Conservation (phyloP, 2,113 vertebrate genomes). For the Cettia cetti region DNA sequence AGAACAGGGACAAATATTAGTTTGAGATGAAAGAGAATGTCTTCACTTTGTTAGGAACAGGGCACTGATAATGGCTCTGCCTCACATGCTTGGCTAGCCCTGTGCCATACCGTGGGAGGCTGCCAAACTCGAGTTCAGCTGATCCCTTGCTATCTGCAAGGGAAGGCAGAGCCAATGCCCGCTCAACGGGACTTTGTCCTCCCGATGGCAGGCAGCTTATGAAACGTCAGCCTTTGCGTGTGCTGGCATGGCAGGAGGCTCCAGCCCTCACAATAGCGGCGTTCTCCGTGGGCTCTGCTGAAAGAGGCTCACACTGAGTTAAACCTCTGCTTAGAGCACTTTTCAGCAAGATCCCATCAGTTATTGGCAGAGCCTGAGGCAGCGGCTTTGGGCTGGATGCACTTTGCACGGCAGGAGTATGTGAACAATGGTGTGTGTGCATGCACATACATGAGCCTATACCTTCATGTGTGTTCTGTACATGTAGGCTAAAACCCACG, state of each 20-base stretch:
- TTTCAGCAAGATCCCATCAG: neutral
- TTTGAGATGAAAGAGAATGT: conserved; percentile 31
- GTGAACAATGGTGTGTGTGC: rapidly evolving
- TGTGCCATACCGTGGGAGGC: conserved; percentile 49
- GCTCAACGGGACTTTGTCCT: conserved; percentile 48
- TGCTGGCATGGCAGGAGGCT: neutral
- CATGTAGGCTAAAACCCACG: neutral
- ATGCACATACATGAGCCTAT: neutral
- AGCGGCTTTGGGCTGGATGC: rapidly evolving
- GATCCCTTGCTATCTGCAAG: conserved; percentile 40
- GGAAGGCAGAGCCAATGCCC: conserved; percentile 33
- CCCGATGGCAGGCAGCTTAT: neutral
- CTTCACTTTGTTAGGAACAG: conserved; percentile 34
- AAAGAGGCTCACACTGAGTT: neutral
- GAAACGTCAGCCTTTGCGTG: neutral
- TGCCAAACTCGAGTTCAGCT: conserved; percentile 35
- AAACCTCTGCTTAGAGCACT: neutral
- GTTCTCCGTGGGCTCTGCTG: neutral
- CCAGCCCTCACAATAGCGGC: neutral
- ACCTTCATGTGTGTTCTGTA: neutral
- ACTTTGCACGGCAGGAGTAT: neutral
- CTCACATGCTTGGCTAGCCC: conserved; percentile 34
- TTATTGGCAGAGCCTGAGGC: neutral
- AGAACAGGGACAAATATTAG: conserved; percentile 23
- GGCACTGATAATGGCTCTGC: neutral